phyloP scores from a whole-genome alignment of 2,797 vertebrate genomes.

The Onychomys arenicola region DNA sequence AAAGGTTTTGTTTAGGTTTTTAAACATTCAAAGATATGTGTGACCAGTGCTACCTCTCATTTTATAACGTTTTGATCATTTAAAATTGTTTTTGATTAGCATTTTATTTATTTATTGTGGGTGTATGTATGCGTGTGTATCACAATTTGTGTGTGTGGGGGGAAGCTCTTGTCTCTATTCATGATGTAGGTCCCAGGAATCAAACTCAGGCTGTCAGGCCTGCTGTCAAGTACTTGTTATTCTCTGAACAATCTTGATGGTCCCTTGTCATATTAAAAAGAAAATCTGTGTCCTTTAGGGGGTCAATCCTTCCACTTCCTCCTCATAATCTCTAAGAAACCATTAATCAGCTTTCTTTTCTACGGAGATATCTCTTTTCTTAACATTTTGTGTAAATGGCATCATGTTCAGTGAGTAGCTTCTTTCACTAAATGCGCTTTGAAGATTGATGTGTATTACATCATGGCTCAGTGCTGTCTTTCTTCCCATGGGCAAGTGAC shows the following conservation, averaged over 20 bases:
- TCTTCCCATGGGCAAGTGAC: background rate
- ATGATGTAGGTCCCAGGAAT: background rate
- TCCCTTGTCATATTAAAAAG: background rate
- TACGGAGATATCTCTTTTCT: background rate
- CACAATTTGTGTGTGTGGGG: too few species aligned
- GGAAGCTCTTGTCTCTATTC: background rate
- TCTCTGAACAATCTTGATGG: background rate
- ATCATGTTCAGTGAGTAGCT: background rate
- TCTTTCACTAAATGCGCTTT: background rate
- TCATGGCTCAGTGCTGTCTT: background rate
- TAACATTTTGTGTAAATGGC: background rate
- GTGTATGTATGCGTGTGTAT: background rate
- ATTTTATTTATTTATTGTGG: background rate
- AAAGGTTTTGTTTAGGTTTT: background rate
- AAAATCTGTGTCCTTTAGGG: background rate
- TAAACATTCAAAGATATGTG: background rate
- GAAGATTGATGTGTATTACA: too few species aligned
- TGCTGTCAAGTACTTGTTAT: background rate
- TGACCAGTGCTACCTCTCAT: background rate
- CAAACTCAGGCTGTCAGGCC: too few species aligned
- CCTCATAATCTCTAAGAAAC: background rate
- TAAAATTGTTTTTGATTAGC: background rate
- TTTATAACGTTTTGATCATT: background rate
- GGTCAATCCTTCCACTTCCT: background rate
- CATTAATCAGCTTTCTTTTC: background rate